Evolutionary conservation across 1,140 invertebrate species (phyloP).

Genomic region (Atta cephalotes): DNA sequence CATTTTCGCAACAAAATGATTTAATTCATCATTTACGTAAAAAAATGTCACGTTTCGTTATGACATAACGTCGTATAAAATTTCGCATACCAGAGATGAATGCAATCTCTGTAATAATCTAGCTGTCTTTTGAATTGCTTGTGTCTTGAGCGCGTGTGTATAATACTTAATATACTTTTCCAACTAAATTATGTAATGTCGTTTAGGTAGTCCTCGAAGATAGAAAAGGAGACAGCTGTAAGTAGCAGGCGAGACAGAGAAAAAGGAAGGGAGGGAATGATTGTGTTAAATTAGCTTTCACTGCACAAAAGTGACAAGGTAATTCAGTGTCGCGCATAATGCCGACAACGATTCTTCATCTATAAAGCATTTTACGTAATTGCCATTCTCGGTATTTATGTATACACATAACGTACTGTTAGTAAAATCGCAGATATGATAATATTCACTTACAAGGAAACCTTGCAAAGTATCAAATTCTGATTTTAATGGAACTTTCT

Average conservation of each 20-base stretch:
- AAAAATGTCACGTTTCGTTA: constrained; percentile 4
- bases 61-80: neutral
- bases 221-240: neutral
- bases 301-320: constrained; percentile 57
- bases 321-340: constrained; percentile 58
- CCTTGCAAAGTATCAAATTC: too few relatives aligned
- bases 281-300: constrained; percentile 79
- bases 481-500: too few relatives aligned
- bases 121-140: constrained; percentile 30
- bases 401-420: neutral
- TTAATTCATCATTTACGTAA: neutral
- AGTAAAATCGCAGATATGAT: neutral
- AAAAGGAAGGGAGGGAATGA: constrained; percentile 60
- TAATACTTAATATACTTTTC: constrained; percentile 30
- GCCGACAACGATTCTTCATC: constrained; percentile 18
- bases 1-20: neutral
- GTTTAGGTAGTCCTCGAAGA: constrained; percentile 34
- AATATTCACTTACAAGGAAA: neutral
- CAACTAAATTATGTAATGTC: constrained; percentile 24
- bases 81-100: neutral
- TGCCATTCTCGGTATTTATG: neutral
- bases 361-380: constrained; percentile 19
- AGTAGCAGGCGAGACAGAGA: neutral
- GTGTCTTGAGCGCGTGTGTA: neutral
- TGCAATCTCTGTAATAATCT: constrained; percentile 34